These are phyloP conservation scores for Brachionus koreanus DNA, from an alignment of 1,140 invertebrate genomes.

Conservation along the genomic window DNA sequence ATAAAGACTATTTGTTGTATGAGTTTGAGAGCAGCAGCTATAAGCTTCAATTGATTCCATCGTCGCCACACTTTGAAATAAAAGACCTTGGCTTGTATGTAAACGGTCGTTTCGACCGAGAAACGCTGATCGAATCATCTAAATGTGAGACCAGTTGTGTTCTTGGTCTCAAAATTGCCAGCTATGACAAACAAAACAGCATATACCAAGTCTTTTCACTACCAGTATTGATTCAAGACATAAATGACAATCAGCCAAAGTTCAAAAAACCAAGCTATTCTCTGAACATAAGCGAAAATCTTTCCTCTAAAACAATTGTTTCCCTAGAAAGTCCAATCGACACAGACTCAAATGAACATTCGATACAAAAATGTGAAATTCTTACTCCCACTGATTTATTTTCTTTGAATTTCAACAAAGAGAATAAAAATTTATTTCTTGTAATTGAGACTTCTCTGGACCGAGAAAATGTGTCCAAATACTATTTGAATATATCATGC, in stretches of 20 bases:
- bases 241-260: slow-evolving; percentile 4
- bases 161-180: background rate
- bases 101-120: background rate
- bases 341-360: background rate
- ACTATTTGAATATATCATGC: background rate
- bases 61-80: background rate
- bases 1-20: background rate
- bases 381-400: background rate
- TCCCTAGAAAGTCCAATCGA: background rate
- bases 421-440: background rate
- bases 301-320: background rate
- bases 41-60: slow-evolving; percentile 1
- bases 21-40: background rate
- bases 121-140: background rate
- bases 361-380: slow-evolving; percentile 24
- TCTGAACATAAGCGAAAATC: slow-evolving; percentile 29
- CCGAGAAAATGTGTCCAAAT: background rate
- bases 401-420: background rate
- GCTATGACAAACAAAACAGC: background rate
- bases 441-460: background rate
- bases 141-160: slow-evolving; percentile 9
- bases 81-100: background rate
- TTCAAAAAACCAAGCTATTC: background rate
- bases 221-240: background rate
- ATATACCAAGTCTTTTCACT: background rate